Percentiles rank a stretch among this genome's conserved stretches.
phyloP scores from a whole-genome alignment of 2,113 vertebrate genomes.

The Daboia siamensis region DNA sequence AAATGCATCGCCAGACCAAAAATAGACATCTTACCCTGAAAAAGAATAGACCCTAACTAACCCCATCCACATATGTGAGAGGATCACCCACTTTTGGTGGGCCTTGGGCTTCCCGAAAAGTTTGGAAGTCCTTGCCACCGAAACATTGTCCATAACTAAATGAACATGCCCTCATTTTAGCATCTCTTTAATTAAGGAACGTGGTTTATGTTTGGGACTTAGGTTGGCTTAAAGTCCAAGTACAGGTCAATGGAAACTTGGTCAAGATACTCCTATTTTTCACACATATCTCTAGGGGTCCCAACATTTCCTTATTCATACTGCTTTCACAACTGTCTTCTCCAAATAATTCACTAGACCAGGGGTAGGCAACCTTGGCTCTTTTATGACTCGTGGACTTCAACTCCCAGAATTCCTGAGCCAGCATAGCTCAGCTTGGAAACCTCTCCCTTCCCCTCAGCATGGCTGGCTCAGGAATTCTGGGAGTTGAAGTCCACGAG shows the following conservation, averaged over 20 bases:
- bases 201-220: background rate
- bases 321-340: constrained; percentile 9
- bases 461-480: no score
- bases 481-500: no score
- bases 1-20: background rate
- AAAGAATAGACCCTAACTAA: background rate
- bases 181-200: background rate
- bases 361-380: no score
- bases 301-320: background rate
- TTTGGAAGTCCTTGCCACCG: background rate
- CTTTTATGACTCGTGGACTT: no score
- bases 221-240: background rate
- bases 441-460: no score
- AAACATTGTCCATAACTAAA: background rate
- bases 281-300: background rate
- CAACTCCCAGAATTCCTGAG: no score
- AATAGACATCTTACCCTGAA: background rate
- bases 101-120: background rate
- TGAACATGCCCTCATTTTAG: background rate
- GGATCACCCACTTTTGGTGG: background rate
- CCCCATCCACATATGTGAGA: background rate
- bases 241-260: background rate
- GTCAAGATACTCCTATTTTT: background rate
- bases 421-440: no score
- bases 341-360: constrained; percentile 12